Base-by-base conservation (phyloP, 2,113 vertebrate genomes). In the Ceuthmochares aereus region DNA sequence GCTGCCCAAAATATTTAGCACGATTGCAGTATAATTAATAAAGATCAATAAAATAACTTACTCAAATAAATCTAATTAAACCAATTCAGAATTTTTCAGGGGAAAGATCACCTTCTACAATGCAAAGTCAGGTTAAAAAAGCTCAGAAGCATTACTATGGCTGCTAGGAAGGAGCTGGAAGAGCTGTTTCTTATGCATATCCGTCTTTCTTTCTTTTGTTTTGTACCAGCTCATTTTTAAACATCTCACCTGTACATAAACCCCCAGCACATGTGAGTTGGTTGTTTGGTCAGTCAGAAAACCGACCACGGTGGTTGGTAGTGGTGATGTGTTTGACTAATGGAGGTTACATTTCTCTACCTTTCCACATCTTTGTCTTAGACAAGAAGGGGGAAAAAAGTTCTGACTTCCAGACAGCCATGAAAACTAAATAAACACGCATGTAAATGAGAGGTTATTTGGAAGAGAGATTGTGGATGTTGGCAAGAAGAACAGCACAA, bases 371-470 rank as follows among this genome's bases (percentile, higher is more conserved):
- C 95, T 97, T 97, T 97, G 96, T 97, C 87, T 96, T 84, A 70
- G 58, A 77, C 93, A 77, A 90, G 76, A 86, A 93, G 56, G 29
- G 29, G 60, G 68, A 5, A 64, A 75, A 90, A 84, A 74, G 88
- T 70, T 86, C 89, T 83, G 95, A 91, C 84, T 97, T 97, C 96
- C 97, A 98, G 97, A 98, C 97, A 95, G 91, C 97, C 97, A 92
- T 79, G 96, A 95, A 98, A 98, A 96, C 96, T 96, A 98, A 98
- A 98, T 97, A 97, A 98, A 97, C 89, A 95, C 66, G 89, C 93
- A 98, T 97, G 96, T 91, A 97, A 98, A 97, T 98, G 96, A 98
- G 92, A 96, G 97, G 90, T 95, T 95, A 91, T 97, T 98, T 98
- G 97, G 97, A 98, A 72, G 84, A 82, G 79, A 67, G 37, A 94